Conservation (phyloP, 2,888 invertebrate species). For the Dicyrtoma fusca region DNA sequence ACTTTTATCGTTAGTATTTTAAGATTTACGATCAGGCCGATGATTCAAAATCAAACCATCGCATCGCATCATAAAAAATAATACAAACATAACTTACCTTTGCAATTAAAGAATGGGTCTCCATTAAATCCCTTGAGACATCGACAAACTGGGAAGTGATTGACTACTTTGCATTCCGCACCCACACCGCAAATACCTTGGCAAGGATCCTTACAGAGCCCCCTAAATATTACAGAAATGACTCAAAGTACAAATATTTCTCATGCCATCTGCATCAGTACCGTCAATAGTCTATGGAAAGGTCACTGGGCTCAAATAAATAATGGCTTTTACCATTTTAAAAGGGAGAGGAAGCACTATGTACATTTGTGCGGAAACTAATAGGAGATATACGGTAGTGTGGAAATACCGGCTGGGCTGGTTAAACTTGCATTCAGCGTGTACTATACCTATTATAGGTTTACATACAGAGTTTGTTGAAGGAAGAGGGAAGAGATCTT, state of each 20-base stretch:
- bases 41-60: not conserved
- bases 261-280: not conserved
- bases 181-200: slow-evolving; percentile 55
- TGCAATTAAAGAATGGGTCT: slow-evolving; percentile 56
- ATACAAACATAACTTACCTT: slow-evolving; percentile 40
- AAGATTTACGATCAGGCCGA: too few relatives aligned
- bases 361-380: too few relatives aligned
- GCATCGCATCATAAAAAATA: not conserved
- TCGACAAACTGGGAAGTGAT: slow-evolving; percentile 55
- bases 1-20: too few relatives aligned
- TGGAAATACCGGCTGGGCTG: too few relatives aligned
- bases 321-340: not conserved
- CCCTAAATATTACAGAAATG: slow-evolving; percentile 36
- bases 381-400: too few relatives aligned
- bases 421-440: too few relatives aligned
- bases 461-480: too few relatives aligned
- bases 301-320: not conserved
- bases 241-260: not conserved
- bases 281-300: too few relatives aligned
- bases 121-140: slow-evolving; percentile 56
- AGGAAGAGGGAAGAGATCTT: not conserved
- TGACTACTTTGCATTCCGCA: slow-evolving; percentile 53
- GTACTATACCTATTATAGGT: too few relatives aligned
- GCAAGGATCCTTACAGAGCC: slow-evolving; percentile 55
- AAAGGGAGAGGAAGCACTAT: too few relatives aligned